Percentiles rank a stretch among this genome's conserved stretches.
Conservation (phyloP, 2,113 vertebrate genomes). For the Psettodes erumei region DNA sequence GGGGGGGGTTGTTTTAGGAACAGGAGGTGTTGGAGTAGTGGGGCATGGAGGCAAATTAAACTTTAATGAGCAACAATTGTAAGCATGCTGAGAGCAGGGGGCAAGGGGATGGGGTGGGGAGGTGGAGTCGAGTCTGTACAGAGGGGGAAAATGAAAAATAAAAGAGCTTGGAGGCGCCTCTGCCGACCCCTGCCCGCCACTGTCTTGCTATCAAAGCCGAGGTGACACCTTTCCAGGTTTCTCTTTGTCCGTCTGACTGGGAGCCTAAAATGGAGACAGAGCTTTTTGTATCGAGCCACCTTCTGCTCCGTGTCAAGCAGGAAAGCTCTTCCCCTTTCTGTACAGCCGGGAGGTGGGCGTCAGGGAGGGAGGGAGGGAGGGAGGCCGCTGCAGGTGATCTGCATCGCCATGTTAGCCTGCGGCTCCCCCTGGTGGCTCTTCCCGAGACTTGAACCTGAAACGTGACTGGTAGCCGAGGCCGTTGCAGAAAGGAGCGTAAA, state of each 20-base stretch:
- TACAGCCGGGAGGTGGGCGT: conserved; percentile 19
- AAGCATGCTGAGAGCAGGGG: conserved; percentile 76
- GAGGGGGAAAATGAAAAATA: conserved; percentile 58
- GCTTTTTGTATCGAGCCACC: conserved; percentile 70
- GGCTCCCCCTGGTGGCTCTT: conserved; percentile 76
- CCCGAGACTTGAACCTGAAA: conserved; percentile 41
- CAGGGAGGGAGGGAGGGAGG: conserved; percentile 5
- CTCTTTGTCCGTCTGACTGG: conserved; percentile 66
- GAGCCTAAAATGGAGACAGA: conserved; percentile 67
- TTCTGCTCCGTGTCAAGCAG: conserved; percentile 73
- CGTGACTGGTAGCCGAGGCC: conserved; percentile 31
- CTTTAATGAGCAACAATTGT: conserved; percentile 87
- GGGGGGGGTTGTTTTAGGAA: conserved; percentile 63
- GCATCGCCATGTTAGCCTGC: conserved; percentile 63
- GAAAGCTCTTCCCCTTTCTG: conserved; percentile 54
- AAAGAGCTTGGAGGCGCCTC: conserved; percentile 60
- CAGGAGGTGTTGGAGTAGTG: conserved; percentile 73
- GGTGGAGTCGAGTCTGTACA: conserved; percentile 43
- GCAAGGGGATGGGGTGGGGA: conserved; percentile 48
- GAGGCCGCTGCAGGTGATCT: conserved; percentile 65
- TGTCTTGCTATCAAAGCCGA: conserved; percentile 74
- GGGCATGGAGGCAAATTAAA: conserved; percentile 81
- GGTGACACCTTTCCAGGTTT: conserved; percentile 76
- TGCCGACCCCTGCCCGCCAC: conserved; percentile 57
- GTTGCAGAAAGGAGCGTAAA: conserved; percentile 16